Conservation (phyloP, 1,140 invertebrate genomes). For the Caenorhabditis elegans region DNA sequence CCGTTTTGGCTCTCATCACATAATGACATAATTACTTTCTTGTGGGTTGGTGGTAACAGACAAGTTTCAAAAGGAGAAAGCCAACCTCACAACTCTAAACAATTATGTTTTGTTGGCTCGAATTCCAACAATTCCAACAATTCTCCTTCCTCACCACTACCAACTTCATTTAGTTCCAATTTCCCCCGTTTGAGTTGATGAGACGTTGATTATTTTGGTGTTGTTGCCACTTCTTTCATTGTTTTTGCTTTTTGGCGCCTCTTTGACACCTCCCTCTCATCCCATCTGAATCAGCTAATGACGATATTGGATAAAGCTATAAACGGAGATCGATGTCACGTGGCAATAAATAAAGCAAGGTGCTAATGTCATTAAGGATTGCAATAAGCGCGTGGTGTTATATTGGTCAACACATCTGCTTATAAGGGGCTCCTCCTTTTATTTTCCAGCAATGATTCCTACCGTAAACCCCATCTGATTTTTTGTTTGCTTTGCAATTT, state of each 20-base stretch:
- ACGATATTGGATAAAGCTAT: background rate
- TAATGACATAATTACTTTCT: constrained; percentile 31
- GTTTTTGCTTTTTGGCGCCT: background rate
- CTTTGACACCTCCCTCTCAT: background rate
- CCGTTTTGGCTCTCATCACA: constrained; percentile 24
- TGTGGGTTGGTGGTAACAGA: background rate
- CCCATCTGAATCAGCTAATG: constrained; percentile 17
- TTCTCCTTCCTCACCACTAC: background rate
- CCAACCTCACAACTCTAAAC: background rate
- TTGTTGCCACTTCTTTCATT: background rate
- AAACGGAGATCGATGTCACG: constrained; percentile 2
- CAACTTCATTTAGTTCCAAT: constrained; percentile 31
- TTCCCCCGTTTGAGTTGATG: background rate
- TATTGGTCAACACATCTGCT: constrained; percentile 28
- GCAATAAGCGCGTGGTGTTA: background rate
- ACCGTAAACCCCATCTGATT: constrained; percentile 24
- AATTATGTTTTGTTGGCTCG: constrained; percentile 14
- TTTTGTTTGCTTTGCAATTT: constrained; percentile 30
- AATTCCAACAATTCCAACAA: background rate
- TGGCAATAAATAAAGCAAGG: constrained; percentile 26
- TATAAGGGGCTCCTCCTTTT: background rate
- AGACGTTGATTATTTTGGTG: constrained; percentile 14
- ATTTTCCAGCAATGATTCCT: background rate
- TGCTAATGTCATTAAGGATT: constrained; percentile 12
- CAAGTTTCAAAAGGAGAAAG: background rate